Evolutionary conservation across 2,113 vertebrate species (phyloP), one percentile per base, ranked within the genome.

Genomic region (Myrmecobius fasciatus): DNA sequence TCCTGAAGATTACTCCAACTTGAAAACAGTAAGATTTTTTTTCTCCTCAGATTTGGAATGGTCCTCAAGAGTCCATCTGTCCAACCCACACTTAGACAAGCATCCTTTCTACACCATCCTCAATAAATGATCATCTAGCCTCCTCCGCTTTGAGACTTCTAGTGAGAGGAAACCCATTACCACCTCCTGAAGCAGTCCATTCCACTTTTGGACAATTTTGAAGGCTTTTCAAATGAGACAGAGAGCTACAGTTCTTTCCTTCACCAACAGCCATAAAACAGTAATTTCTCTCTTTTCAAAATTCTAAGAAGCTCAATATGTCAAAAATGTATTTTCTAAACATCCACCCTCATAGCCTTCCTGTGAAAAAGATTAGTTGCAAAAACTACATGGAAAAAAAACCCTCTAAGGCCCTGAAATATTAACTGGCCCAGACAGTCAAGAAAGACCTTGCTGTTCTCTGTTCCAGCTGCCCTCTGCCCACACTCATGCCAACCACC

Each of bases 161-260:
- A 43, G n/a, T 7, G 20, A 83, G n/a, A 83, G 67, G 67, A 83
- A 83, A 83, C n/a, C 67, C 20, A 83, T 83, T 83, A 83, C n/a
- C 67, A 83, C n/a, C 67, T 43, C 67, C 67, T 43, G n/a, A 83
- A n/a, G 67, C 67, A 83, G n/a, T n/a, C 20, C n/a, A 24, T 43
- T 43, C n/a, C 67, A 83, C 67, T 83, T 83, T 83, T 83, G n/a
- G 67, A n/a, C n/a, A 83, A 83, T n/a, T 83, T 51, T 89, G 89
- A 92, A 26, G 90, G 53, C 11, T 67, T 95, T 94, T 53, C 83
- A 95, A 92, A 83, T 83, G 43, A 83, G 53, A 83, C 67, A 83
- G n/a, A 94, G 90, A 97, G 91, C 24, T 75, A 94, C 22, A 96
- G 89, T 92, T 89, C 93, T 92, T 95, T 92, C 6, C 93, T 96